These are phyloP conservation scores for Cataglyphis hispanica DNA, from an alignment of 1,140 invertebrate species.

Conservation along the genomic window DNA sequence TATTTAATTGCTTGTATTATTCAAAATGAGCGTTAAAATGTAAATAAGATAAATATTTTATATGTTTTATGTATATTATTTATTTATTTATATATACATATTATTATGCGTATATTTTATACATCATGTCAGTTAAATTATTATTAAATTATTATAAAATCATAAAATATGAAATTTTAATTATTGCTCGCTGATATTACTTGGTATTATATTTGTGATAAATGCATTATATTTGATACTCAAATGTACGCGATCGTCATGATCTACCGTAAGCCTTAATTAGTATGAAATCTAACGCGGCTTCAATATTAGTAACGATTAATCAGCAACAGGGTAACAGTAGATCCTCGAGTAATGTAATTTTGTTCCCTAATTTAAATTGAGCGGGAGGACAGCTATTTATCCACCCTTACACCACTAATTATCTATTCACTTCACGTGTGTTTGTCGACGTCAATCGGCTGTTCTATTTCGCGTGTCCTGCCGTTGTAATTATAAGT, in stretches of 20 bases:
- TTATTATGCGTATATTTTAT: not conserved
- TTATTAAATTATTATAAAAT: not conserved
- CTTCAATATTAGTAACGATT: conserved; percentile 39
- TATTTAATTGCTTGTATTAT: not conserved
- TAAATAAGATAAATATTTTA: not conserved
- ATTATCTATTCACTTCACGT: conserved; percentile 58
- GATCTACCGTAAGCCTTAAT: conserved; percentile 30
- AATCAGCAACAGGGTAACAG: conserved; percentile 40
- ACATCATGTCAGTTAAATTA: not conserved
- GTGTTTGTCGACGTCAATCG: conserved; percentile 24
- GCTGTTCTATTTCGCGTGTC: conserved; percentile 32
- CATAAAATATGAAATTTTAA: not conserved
- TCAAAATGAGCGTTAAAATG: not conserved
- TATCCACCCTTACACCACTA: conserved; percentile 51
- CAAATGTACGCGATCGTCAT: not conserved
- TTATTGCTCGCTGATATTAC: not conserved
- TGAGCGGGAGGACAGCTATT: conserved; percentile 55
- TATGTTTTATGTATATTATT: not conserved
- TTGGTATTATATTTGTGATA: not conserved
- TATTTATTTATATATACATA: not conserved
- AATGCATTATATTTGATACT: not conserved
- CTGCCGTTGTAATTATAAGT: conserved; percentile 54
- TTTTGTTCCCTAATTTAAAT: conserved; percentile 60
- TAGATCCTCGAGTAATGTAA: conserved; percentile 28
- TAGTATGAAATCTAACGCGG: conserved; percentile 8